These are phyloP conservation scores for Dipodomys spectabilis DNA, from an alignment of 2,113 vertebrate species.

Conservation along the genomic window DNA sequence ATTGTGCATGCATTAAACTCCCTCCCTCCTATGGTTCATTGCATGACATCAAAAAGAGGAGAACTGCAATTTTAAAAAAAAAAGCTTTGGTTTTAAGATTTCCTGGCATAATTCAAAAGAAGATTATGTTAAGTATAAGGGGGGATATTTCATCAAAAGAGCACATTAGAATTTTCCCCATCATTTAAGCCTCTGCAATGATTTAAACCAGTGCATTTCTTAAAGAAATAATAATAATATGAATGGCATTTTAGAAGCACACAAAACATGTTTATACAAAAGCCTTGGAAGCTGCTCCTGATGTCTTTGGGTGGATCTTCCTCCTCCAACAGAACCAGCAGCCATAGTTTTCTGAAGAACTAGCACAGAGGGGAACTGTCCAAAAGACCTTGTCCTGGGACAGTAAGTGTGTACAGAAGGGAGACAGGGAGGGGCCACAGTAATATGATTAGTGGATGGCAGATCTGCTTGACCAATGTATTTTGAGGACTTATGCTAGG, in stretches of 20 bases:
- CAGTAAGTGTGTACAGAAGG: neutral
- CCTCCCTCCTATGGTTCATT: neutral
- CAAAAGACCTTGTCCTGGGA: neutral
- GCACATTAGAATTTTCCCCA: conserved; percentile 70
- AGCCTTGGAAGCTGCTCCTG: neutral
- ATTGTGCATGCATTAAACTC: neutral
- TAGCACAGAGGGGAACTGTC: neutral
- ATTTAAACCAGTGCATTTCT: conserved; percentile 54
- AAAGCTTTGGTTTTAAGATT: conserved; percentile 58
- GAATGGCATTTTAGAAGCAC: conserved; percentile 33
- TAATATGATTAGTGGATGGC: neutral
- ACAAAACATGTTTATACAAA: conserved; percentile 9
- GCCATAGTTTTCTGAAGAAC: neutral
- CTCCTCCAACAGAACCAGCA: neutral
- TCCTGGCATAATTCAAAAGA: conserved; percentile 59
- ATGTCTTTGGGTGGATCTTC: neutral
- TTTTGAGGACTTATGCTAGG: neutral
- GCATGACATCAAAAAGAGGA: conserved; percentile 1
- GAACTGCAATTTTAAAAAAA: neutral
- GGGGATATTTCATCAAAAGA: conserved; percentile 48
- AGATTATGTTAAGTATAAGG: conserved; percentile 60
- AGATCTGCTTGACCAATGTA: neutral
- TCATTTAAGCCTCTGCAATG: conserved; percentile 65
- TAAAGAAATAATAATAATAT: conserved; percentile 16
- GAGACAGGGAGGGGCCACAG: neutral